phyloP scores from a whole-genome alignment of 1,140 invertebrate species.

The Drosophila quadrilineata region DNA sequence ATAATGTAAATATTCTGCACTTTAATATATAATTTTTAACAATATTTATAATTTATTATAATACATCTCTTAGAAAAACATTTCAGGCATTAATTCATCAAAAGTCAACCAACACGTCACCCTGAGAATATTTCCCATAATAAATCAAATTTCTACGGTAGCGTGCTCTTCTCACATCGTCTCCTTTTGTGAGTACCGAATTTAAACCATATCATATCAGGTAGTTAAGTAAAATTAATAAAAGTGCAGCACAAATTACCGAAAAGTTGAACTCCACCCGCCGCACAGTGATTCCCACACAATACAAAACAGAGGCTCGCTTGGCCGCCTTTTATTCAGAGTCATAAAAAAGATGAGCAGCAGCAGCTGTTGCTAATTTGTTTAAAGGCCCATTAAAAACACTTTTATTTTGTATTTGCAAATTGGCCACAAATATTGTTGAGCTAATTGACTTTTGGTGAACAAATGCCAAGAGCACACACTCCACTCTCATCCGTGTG shows the following conservation, averaged over 20 bases:
- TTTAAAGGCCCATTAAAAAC: slow-evolving; percentile 63
- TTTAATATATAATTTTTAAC: too few relatives aligned
- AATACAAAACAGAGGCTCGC: slow-evolving; percentile 41
- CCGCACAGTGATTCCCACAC: slow-evolving; percentile 57
- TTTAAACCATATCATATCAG: background rate
- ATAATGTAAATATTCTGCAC: too few relatives aligned
- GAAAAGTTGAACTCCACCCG: slow-evolving; percentile 39
- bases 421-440: slow-evolving; percentile 51
- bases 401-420: too few relatives aligned
- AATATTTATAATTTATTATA: too few relatives aligned
- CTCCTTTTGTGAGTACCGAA: background rate
- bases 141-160: background rate
- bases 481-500: slow-evolving; percentile 37
- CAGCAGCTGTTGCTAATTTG: slow-evolving; percentile 71
- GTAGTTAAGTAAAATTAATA: slow-evolving; percentile 1
- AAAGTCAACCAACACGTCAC: too few relatives aligned
- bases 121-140: background rate
- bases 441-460: slow-evolving; percentile 23
- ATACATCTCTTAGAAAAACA: too few relatives aligned
- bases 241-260: slow-evolving; percentile 7
- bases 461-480: slow-evolving; percentile 4
- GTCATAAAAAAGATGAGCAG: slow-evolving; percentile 44
- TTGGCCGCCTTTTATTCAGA: slow-evolving; percentile 43
- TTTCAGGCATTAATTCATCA: too few relatives aligned
- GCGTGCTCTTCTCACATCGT: slow-evolving; percentile 16